Evolutionary conservation across 2,888 invertebrate species (phyloP).

Genomic region (Pristionchus mayeri): DNA sequence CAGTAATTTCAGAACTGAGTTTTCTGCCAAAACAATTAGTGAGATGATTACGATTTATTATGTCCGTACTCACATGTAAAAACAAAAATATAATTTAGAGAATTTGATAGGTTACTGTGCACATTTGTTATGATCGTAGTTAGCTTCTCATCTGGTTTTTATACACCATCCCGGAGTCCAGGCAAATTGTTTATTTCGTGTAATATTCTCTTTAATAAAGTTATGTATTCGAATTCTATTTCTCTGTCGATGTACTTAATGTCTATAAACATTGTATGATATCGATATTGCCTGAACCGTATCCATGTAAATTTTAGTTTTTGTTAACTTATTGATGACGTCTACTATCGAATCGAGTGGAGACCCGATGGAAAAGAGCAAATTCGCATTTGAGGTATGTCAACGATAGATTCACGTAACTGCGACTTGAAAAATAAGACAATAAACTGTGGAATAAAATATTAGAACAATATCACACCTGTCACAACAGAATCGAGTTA

Average conservation of each 20-base stretch:
- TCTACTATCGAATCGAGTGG: neutral
- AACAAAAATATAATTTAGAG: neutral
- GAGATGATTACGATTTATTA: neutral
- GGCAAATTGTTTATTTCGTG: neutral
- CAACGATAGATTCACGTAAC: no score
- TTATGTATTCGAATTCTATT: neutral
- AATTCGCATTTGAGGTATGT: conserved; percentile 44
- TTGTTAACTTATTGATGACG: neutral
- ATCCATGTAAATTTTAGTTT: neutral
- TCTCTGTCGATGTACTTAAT: neutral
- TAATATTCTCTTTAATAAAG: neutral
- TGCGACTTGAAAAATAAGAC: no score
- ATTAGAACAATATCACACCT: no score
- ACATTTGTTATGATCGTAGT: no score
- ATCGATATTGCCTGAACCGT: neutral
- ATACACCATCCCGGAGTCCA: neutral
- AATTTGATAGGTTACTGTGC: neutral
- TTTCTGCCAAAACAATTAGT: neutral
- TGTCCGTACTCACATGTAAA: neutral
- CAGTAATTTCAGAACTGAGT: neutral
- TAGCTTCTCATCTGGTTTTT: neutral
- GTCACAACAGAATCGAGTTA: no score
- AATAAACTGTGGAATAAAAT: no score
- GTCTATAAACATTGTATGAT: conserved; percentile 14
- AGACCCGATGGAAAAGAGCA: conserved; percentile 24